Conservation (phyloP, 2,113 vertebrate genomes). For the Zosterops pallidus region DNA sequence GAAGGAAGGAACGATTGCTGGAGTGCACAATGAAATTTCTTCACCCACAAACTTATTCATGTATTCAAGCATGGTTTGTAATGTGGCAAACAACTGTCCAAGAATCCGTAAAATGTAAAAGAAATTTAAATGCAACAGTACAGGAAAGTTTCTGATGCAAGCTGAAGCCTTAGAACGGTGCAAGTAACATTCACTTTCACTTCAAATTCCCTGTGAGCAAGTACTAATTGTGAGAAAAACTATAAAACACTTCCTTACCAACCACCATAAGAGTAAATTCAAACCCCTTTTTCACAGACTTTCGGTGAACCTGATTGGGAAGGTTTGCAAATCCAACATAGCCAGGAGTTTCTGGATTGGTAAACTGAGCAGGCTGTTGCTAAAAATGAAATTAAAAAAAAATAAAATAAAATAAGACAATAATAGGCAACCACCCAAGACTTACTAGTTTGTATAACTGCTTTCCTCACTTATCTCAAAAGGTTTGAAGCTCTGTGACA, state of each 20-base stretch:
- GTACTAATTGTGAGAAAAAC: neutral
- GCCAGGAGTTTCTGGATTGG: constrained; percentile 95
- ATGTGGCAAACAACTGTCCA: neutral
- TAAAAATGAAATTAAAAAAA: neutral
- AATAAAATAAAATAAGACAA: neutral
- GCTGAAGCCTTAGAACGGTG: neutral
- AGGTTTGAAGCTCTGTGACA: neutral
- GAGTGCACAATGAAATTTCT: neutral
- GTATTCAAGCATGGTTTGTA: neutral
- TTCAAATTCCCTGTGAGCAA: neutral
- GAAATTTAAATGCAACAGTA: neutral
- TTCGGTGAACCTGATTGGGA: constrained; percentile 97
- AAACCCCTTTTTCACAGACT: constrained; percentile 98
- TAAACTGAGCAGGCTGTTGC: constrained; percentile 89
- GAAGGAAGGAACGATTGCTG: neutral
- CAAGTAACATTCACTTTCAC: neutral
- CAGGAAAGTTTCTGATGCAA: neutral
- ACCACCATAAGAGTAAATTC: constrained; percentile 99
- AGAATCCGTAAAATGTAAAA: neutral
- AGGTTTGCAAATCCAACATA: constrained; percentile 98
- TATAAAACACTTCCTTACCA: constrained; percentile 79
- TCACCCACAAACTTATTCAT: neutral
- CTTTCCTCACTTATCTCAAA: neutral
- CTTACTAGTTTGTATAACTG: neutral
- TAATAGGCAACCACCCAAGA: neutral